Evolutionary conservation across 2,888 invertebrate genomes (phyloP), one percentile per base, ranked within the genome.

Genomic region (Aphrophora alni): DNA sequence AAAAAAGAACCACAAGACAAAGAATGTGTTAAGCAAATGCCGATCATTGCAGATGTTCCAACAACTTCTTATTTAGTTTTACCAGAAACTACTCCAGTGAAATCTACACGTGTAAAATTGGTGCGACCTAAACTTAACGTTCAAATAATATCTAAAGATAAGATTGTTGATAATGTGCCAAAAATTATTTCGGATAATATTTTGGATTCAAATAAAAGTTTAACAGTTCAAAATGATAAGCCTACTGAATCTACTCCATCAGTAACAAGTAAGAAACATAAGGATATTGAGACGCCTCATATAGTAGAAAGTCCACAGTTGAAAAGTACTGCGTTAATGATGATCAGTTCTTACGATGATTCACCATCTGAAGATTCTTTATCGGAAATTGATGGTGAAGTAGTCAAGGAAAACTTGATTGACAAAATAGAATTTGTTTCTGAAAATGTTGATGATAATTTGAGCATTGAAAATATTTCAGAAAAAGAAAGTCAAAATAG

Each of bases 311-410:
- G 21, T 21, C 59, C 59, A 21, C 59, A 59, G 21, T 21, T 59
- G 21, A 59, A 59, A 59, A 59, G 59, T 10, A 59, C 59, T 59
- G 59, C 59, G 14, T 59, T 59, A 59, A 59, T 59, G 59, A 59
- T 59, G 59, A 59, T 59, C n/a, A 59, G 59, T 59, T 59, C 59
- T 59, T 59, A 59, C 21, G 59, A 59, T 59, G 59, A 59, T 59
- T 59, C 59, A 59, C 59, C 59, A 59, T 59, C 59, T 21, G 59
- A 59, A 59, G 59, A 59, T 59, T 59, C 59, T 59, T 59, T 59
- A 21, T 21, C 59, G 12, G 59, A 59, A 59, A 59, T 21, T 3
- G 59, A 59, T 0, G 21, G 5, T 59, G 59, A 59, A 59, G 2
- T 4, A 2, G 4, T 59, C 59, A 59, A 59, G 59, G 33, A 33